These are phyloP conservation scores for Nannobrachium achirus DNA, from an alignment of 2,113 vertebrate genomes.

Conservation along the genomic window DNA sequence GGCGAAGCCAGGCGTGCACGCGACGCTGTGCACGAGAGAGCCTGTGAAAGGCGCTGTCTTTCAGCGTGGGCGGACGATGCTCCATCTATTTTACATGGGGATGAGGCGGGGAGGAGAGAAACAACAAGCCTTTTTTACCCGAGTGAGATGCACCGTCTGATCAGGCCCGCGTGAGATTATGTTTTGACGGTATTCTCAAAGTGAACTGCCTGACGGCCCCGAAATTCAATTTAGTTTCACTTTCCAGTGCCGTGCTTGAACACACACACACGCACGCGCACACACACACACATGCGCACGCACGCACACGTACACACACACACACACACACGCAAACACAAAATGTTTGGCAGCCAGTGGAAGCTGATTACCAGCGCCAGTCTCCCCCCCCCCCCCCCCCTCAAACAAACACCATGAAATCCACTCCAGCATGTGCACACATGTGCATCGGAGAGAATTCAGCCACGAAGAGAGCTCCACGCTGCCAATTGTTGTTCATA, in stretches of 20 bases:
- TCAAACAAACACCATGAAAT: slow-evolving; percentile 48
- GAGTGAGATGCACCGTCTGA: slow-evolving; percentile 51
- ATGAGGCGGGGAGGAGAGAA: neutral
- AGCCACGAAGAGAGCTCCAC: neutral
- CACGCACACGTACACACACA: slow-evolving; percentile 14
- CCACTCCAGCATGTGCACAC: slow-evolving; percentile 13
- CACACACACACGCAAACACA: neutral
- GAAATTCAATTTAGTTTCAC: slow-evolving; percentile 60
- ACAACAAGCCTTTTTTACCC: slow-evolving; percentile 53
- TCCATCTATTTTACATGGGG: slow-evolving; percentile 50
- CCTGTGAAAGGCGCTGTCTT: too few species aligned
- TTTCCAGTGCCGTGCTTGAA: slow-evolving; percentile 40
- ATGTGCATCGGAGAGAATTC: slow-evolving; percentile 19
- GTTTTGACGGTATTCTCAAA: slow-evolving; percentile 58
- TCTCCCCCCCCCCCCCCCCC: slow-evolving; percentile 6
- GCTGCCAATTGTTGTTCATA: too few species aligned
- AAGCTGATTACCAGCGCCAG: slow-evolving; percentile 64
- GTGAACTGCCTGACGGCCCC: slow-evolving; percentile 51
- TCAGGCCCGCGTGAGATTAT: slow-evolving; percentile 64
- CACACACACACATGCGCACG: neutral
- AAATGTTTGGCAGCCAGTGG: slow-evolving; percentile 46
- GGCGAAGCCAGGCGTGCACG: slow-evolving; percentile 41
- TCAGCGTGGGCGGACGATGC: slow-evolving; percentile 53
- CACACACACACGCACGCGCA: slow-evolving; percentile 30
- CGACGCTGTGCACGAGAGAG: slow-evolving; percentile 52